Evolutionary conservation across 2,888 invertebrate species (phyloP).

Genomic region (Mayetiola destructor): DNA sequence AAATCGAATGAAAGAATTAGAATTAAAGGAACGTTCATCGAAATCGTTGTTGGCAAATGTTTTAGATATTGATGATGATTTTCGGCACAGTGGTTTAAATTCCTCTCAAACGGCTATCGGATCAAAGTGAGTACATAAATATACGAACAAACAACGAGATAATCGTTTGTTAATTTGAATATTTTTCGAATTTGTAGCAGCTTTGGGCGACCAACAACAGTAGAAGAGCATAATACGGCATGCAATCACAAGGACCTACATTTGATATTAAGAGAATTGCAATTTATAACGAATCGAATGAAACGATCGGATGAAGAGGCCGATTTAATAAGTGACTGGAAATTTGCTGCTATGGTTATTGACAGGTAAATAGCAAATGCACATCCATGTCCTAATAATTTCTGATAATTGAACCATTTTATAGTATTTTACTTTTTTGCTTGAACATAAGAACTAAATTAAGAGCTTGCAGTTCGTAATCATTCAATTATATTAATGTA

Average conservation of each 20-base stretch:
- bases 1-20: constrained; percentile 82
- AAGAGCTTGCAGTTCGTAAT: no score
- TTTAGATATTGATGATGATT: constrained; percentile 89
- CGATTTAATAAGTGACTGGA: constrained; percentile 92
- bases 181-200: constrained; percentile 26
- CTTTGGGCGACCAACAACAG: constrained; percentile 62
- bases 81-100: constrained; percentile 54
- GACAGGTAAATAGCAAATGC: constrained; percentile 49
- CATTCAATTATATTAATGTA: no score
- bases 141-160: background rate
- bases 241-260: constrained; percentile 75
- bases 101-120: constrained; percentile 44
- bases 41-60: constrained; percentile 90
- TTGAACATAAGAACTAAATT: background rate
- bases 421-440: background rate
- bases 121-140: constrained; percentile 26
- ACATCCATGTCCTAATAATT: background rate
- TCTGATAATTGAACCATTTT: background rate
- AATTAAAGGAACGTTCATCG: constrained; percentile 84
- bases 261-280: constrained; percentile 80
- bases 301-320: constrained; percentile 87
- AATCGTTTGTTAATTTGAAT: background rate
- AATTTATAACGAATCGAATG: constrained; percentile 89
- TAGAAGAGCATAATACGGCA: constrained; percentile 52
- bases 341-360: constrained; percentile 96